A percentile compares a stretch with the other conserved stretches of the same genome.
These are phyloP conservation scores for Turritopsis rubra DNA, from an alignment of 30 jellyfish, hydroid and myxozoan genomes.

Conservation along the genomic window DNA sequence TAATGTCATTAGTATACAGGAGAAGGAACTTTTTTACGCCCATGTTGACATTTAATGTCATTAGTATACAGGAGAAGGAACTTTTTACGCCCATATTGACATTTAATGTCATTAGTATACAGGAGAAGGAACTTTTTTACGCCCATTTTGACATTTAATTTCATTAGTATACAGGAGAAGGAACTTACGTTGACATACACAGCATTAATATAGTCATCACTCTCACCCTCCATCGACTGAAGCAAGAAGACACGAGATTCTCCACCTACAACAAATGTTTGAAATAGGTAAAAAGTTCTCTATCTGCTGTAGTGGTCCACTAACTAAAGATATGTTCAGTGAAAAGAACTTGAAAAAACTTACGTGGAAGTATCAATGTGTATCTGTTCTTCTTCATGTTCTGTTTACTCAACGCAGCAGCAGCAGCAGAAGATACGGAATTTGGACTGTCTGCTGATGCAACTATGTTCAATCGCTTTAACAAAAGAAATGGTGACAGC, in stretches of 20 bases:
- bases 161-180: not conserved
- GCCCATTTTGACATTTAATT: not conserved
- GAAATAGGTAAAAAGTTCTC: no score
- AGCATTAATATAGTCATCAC: constrained; percentile 79
- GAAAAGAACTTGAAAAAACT: no score
- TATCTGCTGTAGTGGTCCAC: no score
- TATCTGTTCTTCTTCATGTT: constrained; percentile 43
- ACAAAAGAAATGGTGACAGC: not conserved
- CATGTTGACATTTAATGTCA: no score
- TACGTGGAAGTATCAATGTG: constrained; percentile 50
- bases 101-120: no score
- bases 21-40: no score
- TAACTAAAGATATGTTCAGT: no score
- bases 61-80: no score
- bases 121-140: no score
- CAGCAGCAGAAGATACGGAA: not conserved
- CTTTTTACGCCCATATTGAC: no score
- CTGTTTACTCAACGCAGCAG: not conserved
- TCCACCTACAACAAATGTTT: constrained; percentile 42
- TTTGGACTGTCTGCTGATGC: not conserved
- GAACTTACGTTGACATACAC: constrained; percentile 63
- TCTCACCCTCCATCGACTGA: constrained; percentile 49
- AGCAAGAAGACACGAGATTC: constrained; percentile 51
- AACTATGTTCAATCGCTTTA: not conserved
- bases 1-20: no score